phyloP scores from a whole-genome alignment of 23 tunicate species.

The Clavelina lepadiformis region DNA sequence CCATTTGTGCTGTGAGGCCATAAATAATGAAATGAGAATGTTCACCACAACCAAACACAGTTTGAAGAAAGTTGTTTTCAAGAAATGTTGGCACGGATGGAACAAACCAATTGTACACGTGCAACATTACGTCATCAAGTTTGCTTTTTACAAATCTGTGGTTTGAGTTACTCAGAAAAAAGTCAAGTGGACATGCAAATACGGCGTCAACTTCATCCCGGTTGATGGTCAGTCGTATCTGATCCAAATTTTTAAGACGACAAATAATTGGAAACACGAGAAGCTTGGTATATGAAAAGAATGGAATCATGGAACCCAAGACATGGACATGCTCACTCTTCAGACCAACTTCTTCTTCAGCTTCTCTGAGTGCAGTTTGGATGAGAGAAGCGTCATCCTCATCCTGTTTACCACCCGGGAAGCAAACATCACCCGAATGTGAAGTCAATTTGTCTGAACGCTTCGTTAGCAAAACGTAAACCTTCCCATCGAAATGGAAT shows the following conservation, averaged over 20 bases:
- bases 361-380: slow-evolving; percentile 57
- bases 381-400: slow-evolving; percentile 15
- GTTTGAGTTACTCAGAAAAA: slow-evolving; percentile 10
- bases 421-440: slow-evolving; percentile 27
- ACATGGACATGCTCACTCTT: slow-evolving; percentile 19
- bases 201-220: slow-evolving; percentile 38
- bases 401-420: slow-evolving; percentile 75
- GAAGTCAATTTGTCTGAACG: slow-evolving; percentile 21
- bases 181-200: slow-evolving; percentile 44
- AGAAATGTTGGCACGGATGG: no score
- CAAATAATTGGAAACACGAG: slow-evolving; percentile 32
- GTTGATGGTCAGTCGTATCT: slow-evolving; percentile 17
- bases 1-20: no score
- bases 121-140: no score
- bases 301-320: slow-evolving; percentile 26
- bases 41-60: no score
- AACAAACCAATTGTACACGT: no score
- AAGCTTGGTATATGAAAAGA: not conserved
- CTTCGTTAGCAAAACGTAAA: slow-evolving; percentile 27
- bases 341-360: slow-evolving; percentile 66
- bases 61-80: no score
- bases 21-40: no score
- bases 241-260: slow-evolving; percentile 9
- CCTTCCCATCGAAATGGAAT: slow-evolving; percentile 6
- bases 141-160: no score